Evolutionary conservation across 2,888 invertebrate species (phyloP).

Genomic region (Podabrus alpinus): DNA sequence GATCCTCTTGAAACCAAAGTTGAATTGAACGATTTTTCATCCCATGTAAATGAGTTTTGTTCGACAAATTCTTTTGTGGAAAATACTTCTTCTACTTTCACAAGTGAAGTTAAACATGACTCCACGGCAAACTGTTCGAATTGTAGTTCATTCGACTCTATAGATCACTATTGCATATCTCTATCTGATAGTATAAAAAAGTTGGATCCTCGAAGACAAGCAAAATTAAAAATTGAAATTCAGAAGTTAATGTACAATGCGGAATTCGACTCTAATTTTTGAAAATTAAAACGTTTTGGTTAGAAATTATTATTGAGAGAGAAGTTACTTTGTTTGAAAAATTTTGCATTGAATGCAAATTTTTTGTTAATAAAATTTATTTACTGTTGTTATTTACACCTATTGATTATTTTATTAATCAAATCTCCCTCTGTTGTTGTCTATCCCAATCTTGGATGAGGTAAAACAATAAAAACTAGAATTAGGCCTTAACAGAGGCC

Average conservation of each 20-base stretch:
- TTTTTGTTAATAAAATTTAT: not conserved
- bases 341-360: not conserved
- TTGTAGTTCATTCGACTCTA: constrained; percentile 23
- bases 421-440: too few relatives aligned
- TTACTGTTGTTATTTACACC: not conserved
- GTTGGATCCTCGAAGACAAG: constrained; percentile 27
- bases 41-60: not conserved
- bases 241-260: constrained; percentile 31
- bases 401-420: not conserved
- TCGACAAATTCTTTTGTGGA: not conserved
- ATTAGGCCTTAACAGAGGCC: too few relatives aligned
- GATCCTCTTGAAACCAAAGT: not conserved
- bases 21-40: not conserved
- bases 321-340: not conserved
- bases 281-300: not conserved
- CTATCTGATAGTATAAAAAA: constrained; percentile 29
- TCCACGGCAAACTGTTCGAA: constrained; percentile 6
- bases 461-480: too few relatives aligned
- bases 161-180: constrained; percentile 34
- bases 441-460: too few relatives aligned
- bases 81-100: not conserved
- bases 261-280: constrained; percentile 32
- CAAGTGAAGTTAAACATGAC: not conserved
- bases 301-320: not conserved
- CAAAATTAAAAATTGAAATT: constrained; percentile 34